Conservation (phyloP, 2,888 invertebrate species). For the Drosophila demipolita region DNA sequence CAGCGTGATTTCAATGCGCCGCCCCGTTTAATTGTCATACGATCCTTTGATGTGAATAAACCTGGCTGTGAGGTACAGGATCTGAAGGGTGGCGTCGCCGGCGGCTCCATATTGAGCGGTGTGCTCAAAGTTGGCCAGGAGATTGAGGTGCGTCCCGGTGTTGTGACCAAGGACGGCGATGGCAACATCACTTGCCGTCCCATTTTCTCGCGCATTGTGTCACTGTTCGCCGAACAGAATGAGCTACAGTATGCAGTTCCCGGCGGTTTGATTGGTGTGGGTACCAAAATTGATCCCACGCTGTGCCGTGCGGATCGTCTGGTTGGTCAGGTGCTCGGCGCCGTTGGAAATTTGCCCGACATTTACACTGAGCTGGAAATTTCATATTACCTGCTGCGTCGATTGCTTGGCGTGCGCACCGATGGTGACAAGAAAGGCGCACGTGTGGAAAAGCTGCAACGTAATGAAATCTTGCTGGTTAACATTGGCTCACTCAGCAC, state of each 20-base stretch:
- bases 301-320: slow-evolving; percentile 99
- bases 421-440: slow-evolving; percentile 99
- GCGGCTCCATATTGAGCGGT: slow-evolving; percentile 98
- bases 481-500: slow-evolving; percentile 99
- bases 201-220: slow-evolving; percentile 98
- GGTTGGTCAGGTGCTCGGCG: slow-evolving; percentile 98
- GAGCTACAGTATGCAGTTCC: slow-evolving; percentile 99
- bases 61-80: slow-evolving; percentile 99
- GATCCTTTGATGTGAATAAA: slow-evolving; percentile 99
- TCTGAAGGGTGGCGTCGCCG: slow-evolving; percentile 99
- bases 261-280: slow-evolving; percentile 99
- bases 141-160: slow-evolving; percentile 98
- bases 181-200: slow-evolving; percentile 98
- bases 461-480: slow-evolving; percentile 96
- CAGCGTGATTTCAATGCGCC: slow-evolving; percentile 97
- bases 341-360: slow-evolving; percentile 97
- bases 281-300: slow-evolving; percentile 99
- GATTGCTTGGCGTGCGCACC: slow-evolving; percentile 98
- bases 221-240: slow-evolving; percentile 99
- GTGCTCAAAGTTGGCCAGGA: slow-evolving; percentile 99
- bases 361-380: slow-evolving; percentile 99
- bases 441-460: slow-evolving; percentile 96
- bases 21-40: slow-evolving; percentile 97
- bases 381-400: slow-evolving; percentile 97
- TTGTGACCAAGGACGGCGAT: slow-evolving; percentile 98